Conservation (phyloP, 2,888 invertebrate species). For the Trimorus sp. region DNA sequence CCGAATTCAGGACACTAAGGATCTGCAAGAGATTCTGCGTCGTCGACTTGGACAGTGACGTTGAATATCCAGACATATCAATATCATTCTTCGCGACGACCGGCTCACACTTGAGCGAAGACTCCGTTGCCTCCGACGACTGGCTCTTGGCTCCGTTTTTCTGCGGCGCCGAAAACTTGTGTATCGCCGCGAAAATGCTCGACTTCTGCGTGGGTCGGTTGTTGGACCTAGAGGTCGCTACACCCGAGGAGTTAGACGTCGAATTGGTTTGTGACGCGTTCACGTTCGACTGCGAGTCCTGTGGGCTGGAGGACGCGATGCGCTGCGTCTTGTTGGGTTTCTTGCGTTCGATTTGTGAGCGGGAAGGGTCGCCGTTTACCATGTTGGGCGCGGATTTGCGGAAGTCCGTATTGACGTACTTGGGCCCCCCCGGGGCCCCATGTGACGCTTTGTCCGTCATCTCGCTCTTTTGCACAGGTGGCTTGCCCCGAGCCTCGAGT, state of each 20-base stretch:
- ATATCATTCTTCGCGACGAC: slow-evolving; percentile 27
- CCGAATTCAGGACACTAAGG: slow-evolving; percentile 70
- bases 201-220: slow-evolving; percentile 32
- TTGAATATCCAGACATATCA: slow-evolving; percentile 65
- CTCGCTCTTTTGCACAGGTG: slow-evolving; percentile 82
- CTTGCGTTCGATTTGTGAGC: slow-evolving; percentile 72
- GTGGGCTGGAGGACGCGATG: slow-evolving; percentile 82
- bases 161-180: slow-evolving; percentile 68
- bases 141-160: slow-evolving; percentile 35
- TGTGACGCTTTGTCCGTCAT: slow-evolving; percentile 71
- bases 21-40: slow-evolving; percentile 70
- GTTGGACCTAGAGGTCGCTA: slow-evolving; percentile 19
- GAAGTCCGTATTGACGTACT: slow-evolving; percentile 87
- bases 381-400: slow-evolving; percentile 89
- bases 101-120: slow-evolving; percentile 17
- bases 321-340: slow-evolving; percentile 74
- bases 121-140: slow-evolving; percentile 10
- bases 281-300: slow-evolving; percentile 75
- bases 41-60: slow-evolving; percentile 68
- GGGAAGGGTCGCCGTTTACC: slow-evolving; percentile 79
- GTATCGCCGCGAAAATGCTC: slow-evolving; percentile 53
- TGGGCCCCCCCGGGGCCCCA: slow-evolving; percentile 55
- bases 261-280: slow-evolving; percentile 66
- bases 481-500: slow-evolving; percentile 78
- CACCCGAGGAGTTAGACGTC: slow-evolving; percentile 26